Base-by-base conservation (phyloP, 2,113 vertebrate genomes). In the Hemiprocne comata region DNA sequence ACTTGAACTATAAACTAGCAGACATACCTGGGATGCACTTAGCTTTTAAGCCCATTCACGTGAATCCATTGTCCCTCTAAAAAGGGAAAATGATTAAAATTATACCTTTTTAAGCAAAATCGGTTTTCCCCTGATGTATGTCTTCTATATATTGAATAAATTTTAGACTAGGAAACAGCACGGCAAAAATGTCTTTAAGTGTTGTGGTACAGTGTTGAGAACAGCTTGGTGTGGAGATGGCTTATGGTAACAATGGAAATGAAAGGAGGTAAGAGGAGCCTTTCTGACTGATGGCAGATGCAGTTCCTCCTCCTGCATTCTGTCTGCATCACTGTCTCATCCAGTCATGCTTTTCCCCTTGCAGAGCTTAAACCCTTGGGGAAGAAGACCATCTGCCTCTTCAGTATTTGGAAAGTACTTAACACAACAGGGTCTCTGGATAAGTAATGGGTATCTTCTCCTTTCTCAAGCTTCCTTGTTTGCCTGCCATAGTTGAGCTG, bases 341-440 rank as follows among this genome's bases (percentile, higher is more conserved):
- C 58, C 44, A 65, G 40, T 44, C 66, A 34, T 72, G 23, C 31
- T 48, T 67, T 58, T 31, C 40, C 74, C 75, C 34, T 9, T n/a
- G 3, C 21, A 46, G 38, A 77, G 26, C 33, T 58, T 36, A 77
- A 25, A 42, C 15, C 26, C 31, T 26, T 40, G 44, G 10, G 50
- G 38, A 8, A 29, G 57, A 79, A 44, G 40, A 33, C 24, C 24
- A 19, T 64, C 26, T 90, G 29, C 73, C 38, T 42, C 7, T 66
- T 46, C 23, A 34, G 15, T 42, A 2, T 70, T 90, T 92, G 21
- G 40, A 18, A 76, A 61, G 31, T 10, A 33, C 16, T 85, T 58
- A 38, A 1, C 1, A 7, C 26, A 57, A 9, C 40, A 71, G 51
- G 18, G 6, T 62, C 11, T 67, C 7, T 0, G 1, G 26, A 14